These are phyloP conservation scores for Venustaconcha ellipsiformis DNA, from an alignment of 1,140 invertebrate species.

Conservation along the genomic window DNA sequence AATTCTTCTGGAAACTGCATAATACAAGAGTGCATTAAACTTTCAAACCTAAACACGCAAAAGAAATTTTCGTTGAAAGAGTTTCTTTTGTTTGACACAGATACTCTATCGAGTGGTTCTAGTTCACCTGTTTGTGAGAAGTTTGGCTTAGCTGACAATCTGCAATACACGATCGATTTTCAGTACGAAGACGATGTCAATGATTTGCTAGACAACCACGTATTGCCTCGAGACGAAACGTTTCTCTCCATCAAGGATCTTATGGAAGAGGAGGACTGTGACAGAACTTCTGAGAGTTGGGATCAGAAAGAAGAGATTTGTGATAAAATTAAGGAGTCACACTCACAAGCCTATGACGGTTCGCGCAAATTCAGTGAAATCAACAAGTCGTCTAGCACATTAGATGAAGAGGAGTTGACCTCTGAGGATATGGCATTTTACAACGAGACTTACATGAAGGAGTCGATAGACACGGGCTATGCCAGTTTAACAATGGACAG, in stretches of 20 bases:
- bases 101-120: slow-evolving; percentile 4
- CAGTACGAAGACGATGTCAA: slow-evolving; percentile 38
- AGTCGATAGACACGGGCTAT: slow-evolving; percentile 50
- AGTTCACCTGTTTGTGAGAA: background rate
- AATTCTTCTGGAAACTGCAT: too few relatives aligned
- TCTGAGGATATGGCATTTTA: slow-evolving; percentile 23
- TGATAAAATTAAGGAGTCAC: background rate
- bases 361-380: background rate
- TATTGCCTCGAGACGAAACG: slow-evolving; percentile 9
- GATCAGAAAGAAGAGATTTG: background rate
- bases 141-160: slow-evolving; percentile 4
- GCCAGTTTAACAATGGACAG: slow-evolving; percentile 39
- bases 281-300: too few relatives aligned
- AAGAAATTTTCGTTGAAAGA: background rate
- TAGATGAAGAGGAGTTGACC: background rate
- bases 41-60: too few relatives aligned
- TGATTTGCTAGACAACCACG: slow-evolving; percentile 27
- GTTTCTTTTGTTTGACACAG: slow-evolving; percentile 2
- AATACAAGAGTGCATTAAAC: too few relatives aligned
- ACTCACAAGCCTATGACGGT: background rate
- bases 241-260: slow-evolving; percentile 31
- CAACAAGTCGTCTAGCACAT: background rate
- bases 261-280: background rate
- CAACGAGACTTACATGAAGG: slow-evolving; percentile 36
- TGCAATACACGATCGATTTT: slow-evolving; percentile 35